Base-by-base conservation (phyloP, 2,113 vertebrate species). In the Holacanthus passer region DNA sequence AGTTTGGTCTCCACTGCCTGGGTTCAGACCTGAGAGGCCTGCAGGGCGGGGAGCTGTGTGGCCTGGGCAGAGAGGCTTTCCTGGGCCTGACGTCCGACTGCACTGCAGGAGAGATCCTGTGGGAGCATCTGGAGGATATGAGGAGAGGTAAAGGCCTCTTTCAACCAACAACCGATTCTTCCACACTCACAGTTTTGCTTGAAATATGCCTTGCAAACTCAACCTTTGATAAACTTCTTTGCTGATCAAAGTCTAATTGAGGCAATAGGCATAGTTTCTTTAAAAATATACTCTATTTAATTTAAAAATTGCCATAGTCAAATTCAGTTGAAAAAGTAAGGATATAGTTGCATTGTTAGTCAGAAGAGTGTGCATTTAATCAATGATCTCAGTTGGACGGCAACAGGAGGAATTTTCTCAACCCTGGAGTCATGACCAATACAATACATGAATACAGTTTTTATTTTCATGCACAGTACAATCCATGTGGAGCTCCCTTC, bases 51-150 rank as follows among this genome's bases (percentile, higher is more conserved):
- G 87, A 93, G 75, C 88, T 95, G 52, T 94, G 93, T 5, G 45
- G 80, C 9, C 85, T 95, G 88, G 91, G 91, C 64, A 88, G 83
- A 50, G 91, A 94, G n/a, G 53, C 84, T 6, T 94, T 95, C 82
- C 86, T 94, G 60, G 63, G 70, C 55, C 79, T 94, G 32, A 87
- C 73, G 52, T 83, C 88, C 0, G 94, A 95, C 87, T 84, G 85
- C 70, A 87, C 88, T 0, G 92, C 93, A 2, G 93, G 90, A 24
- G 93, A 95, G 70, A 95, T 95, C 74, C 83, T 94, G 53, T 95
- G 94, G 94, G 94, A 95, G 55, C 94, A 95, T 59, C 88, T 95
- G 81, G 92, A 95, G 64, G 91, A 89, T 56, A 92, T 95, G 91
- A 91, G 78, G 73, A 90, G 52, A 83, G 94, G 94, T 95, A 48